phyloP scores from a whole-genome alignment of 2,113 vertebrate species.

The Strix uralensis region DNA sequence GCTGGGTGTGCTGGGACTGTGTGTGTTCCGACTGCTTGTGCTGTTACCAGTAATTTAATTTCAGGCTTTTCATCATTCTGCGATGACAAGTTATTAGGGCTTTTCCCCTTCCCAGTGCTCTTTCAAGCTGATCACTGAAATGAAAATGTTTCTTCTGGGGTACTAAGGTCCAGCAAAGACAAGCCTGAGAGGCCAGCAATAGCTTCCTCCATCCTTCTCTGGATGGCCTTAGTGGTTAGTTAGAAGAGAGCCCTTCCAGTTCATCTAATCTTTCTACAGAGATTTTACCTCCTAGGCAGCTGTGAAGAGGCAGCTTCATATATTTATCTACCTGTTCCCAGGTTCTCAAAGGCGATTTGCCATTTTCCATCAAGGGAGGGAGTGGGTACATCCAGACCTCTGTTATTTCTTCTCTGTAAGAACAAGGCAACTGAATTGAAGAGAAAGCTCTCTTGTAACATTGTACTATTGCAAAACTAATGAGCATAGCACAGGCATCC shows the following conservation, averaged over 20 bases:
- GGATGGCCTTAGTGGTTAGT: rapidly evolving
- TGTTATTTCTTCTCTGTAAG: neutral
- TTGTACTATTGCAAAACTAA: neutral
- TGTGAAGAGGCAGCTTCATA: neutral
- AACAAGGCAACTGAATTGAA: neutral
- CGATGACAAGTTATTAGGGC: neutral
- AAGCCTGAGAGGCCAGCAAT: neutral
- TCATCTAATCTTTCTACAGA: neutral
- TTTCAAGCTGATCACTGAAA: neutral
- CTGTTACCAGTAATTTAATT: neutral
- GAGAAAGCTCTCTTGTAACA: neutral
- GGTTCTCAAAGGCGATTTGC: neutral
- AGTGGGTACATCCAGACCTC: neutral
- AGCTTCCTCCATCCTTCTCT: neutral
- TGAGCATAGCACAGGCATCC: neutral
- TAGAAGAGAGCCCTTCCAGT: neutral
- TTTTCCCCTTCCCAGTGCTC: neutral
- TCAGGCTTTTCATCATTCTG: neutral
- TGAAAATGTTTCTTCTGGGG: neutral
- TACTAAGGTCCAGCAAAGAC: neutral
- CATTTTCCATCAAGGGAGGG: neutral
- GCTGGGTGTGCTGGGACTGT: neutral
- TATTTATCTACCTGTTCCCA: neutral
- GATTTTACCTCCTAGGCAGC: neutral
- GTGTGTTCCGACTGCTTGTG: neutral